These are phyloP conservation scores for Muscidifurax raptorellus DNA, from an alignment of 1,140 invertebrate genomes.

Conservation along the genomic window DNA sequence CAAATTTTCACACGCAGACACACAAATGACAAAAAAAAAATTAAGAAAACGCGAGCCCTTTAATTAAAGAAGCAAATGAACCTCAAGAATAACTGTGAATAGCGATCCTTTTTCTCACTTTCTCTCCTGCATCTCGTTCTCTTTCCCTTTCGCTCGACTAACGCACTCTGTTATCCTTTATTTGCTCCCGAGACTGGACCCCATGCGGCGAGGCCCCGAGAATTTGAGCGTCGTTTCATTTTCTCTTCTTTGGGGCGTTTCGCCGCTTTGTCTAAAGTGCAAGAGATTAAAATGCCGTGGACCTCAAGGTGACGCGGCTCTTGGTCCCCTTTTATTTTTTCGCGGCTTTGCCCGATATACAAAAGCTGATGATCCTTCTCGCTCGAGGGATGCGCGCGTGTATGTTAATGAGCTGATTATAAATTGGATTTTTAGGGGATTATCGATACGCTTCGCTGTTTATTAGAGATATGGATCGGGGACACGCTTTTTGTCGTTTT, in stretches of 20 bases:
- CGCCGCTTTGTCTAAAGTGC: conserved; percentile 39
- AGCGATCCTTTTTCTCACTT: conserved; percentile 20
- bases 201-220: conserved; percentile 26
- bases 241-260: neutral
- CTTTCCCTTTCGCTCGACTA: neutral
- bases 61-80: conserved; percentile 5
- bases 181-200: conserved; percentile 22
- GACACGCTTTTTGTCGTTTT: too few relatives aligned
- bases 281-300: conserved; percentile 33
- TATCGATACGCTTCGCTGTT: neutral
- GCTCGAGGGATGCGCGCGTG: neutral
- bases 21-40: too few relatives aligned
- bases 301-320: conserved; percentile 9
- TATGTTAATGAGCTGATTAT: conserved; percentile 29
- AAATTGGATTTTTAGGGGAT: neutral
- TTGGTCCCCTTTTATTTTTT: neutral
- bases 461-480: neutral
- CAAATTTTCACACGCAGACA: too few relatives aligned
- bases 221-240: neutral
- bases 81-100: neutral
- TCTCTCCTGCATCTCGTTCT: conserved; percentile 4
- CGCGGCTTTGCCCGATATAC: neutral
- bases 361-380: conserved; percentile 33
- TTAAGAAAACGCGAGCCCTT: neutral
- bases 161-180: neutral